Percentiles rank a stretch among this genome's conserved stretches.
phyloP scores from a whole-genome alignment of 2,113 vertebrate genomes.

The Seriola quinqueradiata region DNA sequence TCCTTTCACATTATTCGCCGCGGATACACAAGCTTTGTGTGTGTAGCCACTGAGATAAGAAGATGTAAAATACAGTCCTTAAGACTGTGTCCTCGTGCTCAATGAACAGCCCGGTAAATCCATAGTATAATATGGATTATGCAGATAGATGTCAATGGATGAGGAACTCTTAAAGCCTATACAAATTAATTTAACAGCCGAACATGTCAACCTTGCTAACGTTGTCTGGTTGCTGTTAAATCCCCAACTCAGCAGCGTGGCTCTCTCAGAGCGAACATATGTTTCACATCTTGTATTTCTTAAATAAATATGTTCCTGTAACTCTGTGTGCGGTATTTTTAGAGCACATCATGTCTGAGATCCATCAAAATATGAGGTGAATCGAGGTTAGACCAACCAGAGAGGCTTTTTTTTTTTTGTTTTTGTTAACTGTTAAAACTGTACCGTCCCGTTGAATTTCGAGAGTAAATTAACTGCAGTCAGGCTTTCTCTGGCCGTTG shows the following conservation, averaged over 20 bases:
- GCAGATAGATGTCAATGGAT: slow-evolving; percentile 66
- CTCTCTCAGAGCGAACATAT: slow-evolving; percentile 23
- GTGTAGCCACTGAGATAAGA: slow-evolving; percentile 19
- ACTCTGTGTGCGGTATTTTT: slow-evolving; percentile 20
- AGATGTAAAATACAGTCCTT: slow-evolving; percentile 46
- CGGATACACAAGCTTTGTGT: slow-evolving; percentile 34
- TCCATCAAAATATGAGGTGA: slow-evolving; percentile 38
- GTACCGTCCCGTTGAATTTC: too few species aligned
- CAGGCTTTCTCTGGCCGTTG: slow-evolving; percentile 13
- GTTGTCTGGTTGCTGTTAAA: slow-evolving; percentile 36
- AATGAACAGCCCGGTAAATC: slow-evolving; percentile 71
- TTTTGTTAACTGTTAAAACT: slow-evolving; percentile 32
- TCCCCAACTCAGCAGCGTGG: slow-evolving; percentile 1
- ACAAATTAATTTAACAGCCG: slow-evolving; percentile 56
- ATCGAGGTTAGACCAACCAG: slow-evolving; percentile 43
- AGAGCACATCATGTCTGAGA: neutral
- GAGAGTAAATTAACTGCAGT: too few species aligned
- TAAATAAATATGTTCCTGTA: slow-evolving; percentile 21
- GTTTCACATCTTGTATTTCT: slow-evolving; percentile 23
- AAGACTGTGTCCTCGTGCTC: slow-evolving; percentile 45
- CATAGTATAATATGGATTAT: slow-evolving; percentile 71
- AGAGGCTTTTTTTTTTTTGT: slow-evolving; percentile 3
- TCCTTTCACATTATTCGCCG: slow-evolving; percentile 32
- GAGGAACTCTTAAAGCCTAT: slow-evolving; percentile 54
- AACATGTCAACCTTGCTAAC: slow-evolving; percentile 49